These are phyloP conservation scores for Epirrhoe tristata DNA, from an alignment of 2,888 invertebrate genomes.

Conservation along the genomic window DNA sequence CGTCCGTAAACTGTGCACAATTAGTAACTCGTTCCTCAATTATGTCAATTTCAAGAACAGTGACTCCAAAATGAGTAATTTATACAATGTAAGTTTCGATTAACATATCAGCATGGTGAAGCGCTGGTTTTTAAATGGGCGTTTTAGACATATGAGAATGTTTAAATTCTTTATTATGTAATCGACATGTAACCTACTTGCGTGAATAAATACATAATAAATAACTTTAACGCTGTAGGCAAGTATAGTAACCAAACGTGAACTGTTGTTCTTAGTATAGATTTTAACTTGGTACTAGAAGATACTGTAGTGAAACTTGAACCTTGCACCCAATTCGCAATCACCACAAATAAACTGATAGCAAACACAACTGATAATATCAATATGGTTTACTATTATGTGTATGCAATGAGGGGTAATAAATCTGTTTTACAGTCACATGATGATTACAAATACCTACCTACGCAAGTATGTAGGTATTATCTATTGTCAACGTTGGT, in stretches of 20 bases:
- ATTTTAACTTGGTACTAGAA: slow-evolving; percentile 1
- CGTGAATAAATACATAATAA: background rate
- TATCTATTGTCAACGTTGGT: too few species aligned
- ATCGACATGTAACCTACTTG: slow-evolving; percentile 30
- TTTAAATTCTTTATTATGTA: slow-evolving; percentile 32
- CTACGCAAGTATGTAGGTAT: too few species aligned
- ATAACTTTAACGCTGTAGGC: background rate
- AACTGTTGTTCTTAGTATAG: background rate
- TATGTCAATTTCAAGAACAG: slow-evolving; percentile 40
- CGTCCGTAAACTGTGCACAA: slow-evolving; percentile 7
- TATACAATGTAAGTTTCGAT: slow-evolving; percentile 29
- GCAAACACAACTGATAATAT: slow-evolving; percentile 54
- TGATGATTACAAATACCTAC: too few species aligned
- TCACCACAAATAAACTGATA: slow-evolving; percentile 47
- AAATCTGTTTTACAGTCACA: slow-evolving; percentile 27
- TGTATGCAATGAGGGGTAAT: slow-evolving; percentile 48
- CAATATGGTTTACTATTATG: slow-evolving; percentile 57
- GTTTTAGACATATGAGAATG: slow-evolving; percentile 15
- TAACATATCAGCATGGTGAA: slow-evolving; percentile 37
- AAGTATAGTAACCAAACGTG: background rate
- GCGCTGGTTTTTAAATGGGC: slow-evolving; percentile 22
- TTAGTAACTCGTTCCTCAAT: slow-evolving; percentile 33
- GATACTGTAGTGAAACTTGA: background rate
- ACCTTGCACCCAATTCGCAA: slow-evolving; percentile 62
- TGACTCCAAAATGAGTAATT: slow-evolving; percentile 25